Percentiles rank a stretch among this genome's conserved stretches.
phyloP scores from a whole-genome alignment of 1,140 invertebrate species.

The Bombus waltoni region DNA sequence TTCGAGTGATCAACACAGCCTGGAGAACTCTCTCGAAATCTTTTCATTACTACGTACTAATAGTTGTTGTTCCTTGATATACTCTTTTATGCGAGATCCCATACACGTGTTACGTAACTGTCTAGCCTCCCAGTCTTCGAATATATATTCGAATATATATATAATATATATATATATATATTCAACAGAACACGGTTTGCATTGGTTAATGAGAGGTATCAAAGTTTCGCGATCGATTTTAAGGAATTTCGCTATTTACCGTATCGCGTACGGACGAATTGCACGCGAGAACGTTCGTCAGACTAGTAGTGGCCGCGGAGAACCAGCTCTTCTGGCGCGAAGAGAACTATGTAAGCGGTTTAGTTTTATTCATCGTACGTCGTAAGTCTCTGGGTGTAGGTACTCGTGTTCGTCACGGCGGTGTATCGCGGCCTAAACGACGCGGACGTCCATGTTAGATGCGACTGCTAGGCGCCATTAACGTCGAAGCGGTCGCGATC shows the following conservation, averaged over 20 bases:
- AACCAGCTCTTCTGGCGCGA: slow-evolving; percentile 22
- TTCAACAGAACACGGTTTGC: too few species aligned
- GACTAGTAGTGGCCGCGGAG: not conserved
- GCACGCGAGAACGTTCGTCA: not conserved
- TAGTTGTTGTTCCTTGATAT: too few species aligned
- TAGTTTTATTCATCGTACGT: slow-evolving; percentile 28
- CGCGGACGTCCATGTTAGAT: slow-evolving; percentile 23
- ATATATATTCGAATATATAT: too few species aligned
- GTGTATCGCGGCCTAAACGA: not conserved
- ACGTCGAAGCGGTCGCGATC: not conserved
- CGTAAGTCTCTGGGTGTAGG: not conserved
- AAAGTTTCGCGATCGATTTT: not conserved
- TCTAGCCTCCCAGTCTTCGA: too few species aligned
- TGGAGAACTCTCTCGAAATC: not conserved
- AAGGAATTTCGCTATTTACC: not conserved
- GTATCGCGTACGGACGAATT: not conserved
- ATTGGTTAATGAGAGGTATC: not conserved
- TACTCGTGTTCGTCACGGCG: not conserved
- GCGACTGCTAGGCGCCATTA: slow-evolving; percentile 27
- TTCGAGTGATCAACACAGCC: not conserved
- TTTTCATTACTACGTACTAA: not conserved
- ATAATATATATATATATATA: too few species aligned
- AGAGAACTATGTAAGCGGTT: slow-evolving; percentile 18
- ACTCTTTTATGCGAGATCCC: too few species aligned
- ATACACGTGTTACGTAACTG: too few species aligned